Evolutionary conservation across 2,888 invertebrate species (phyloP).

Genomic region (Tuberolachnus salignus): DNA sequence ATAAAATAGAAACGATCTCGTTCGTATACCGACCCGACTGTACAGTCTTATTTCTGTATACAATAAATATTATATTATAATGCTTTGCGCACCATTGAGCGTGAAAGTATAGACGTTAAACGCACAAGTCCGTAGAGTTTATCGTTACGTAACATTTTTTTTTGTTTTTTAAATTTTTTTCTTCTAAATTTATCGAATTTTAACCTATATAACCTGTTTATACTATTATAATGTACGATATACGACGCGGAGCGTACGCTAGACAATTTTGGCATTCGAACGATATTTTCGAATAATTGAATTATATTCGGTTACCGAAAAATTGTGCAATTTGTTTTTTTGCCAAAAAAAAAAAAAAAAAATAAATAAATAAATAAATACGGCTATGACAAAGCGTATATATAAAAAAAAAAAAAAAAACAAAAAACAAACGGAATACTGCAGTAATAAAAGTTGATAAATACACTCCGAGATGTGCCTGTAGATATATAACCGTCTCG

Average conservation of each 20-base stretch:
- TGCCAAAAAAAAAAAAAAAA: conserved; percentile 13
- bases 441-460: not conserved
- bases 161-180: too few species aligned
- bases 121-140: not conserved
- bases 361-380: not conserved
- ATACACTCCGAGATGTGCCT: too few species aligned
- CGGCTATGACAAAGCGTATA: not conserved
- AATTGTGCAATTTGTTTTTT: conserved; percentile 23
- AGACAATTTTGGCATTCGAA: conserved; percentile 28
- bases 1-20: too few species aligned
- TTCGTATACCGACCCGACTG: too few species aligned
- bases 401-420: too few species aligned
- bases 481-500: not conserved
- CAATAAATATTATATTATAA: not conserved
- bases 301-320: not conserved
- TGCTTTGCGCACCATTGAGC: not conserved
- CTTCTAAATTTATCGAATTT: conserved; percentile 34
- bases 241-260: too few species aligned
- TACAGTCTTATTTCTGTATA: too few species aligned
- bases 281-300: conserved; percentile 17
- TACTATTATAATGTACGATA: not conserved
- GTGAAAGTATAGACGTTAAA: conserved; percentile 4
- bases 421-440: too few species aligned
- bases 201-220: conserved; percentile 21
- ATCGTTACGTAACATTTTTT: conserved; percentile 6